Percentiles rank a stretch among this genome's conserved stretches.
These are phyloP conservation scores for Drosophila bocki DNA, from an alignment of 1,140 invertebrate genomes.

Conservation along the genomic window DNA sequence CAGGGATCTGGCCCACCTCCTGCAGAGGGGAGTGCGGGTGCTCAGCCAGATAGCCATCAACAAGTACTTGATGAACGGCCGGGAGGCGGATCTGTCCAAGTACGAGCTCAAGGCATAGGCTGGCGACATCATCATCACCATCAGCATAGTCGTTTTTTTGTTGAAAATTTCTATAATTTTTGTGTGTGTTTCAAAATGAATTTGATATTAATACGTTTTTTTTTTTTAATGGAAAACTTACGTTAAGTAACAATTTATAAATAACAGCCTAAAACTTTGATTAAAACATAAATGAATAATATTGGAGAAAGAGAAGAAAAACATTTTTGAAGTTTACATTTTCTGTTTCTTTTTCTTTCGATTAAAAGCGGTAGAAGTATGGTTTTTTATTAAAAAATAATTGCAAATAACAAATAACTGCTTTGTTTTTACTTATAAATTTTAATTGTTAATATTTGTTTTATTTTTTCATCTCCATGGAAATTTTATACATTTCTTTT, in stretches of 20 bases:
- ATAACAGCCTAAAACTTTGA: background rate
- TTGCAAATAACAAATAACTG: background rate
- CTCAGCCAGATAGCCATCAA: constrained; percentile 79
- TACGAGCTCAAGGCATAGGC: constrained; percentile 36
- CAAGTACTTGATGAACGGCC: constrained; percentile 70
- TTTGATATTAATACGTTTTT: background rate
- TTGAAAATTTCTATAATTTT: background rate
- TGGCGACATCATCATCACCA: too few species aligned
- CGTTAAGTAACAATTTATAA: background rate
- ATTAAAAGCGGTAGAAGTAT: background rate
- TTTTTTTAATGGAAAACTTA: background rate
- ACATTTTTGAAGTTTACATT: background rate
- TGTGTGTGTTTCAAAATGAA: background rate
- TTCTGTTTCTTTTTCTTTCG: background rate
- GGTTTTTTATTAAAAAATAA: background rate
- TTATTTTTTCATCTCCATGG: background rate
- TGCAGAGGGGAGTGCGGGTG: constrained; percentile 52
- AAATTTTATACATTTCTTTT: background rate
- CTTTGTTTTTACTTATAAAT: background rate
- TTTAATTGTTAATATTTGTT: background rate
- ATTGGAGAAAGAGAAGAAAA: background rate
- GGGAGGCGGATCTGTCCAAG: constrained; percentile 64
- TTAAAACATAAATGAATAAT: background rate
- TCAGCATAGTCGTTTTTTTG: background rate
- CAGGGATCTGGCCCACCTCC: constrained; percentile 48